phyloP scores from a whole-genome alignment of 2,113 vertebrate genomes.

The Tyrannus savana region DNA sequence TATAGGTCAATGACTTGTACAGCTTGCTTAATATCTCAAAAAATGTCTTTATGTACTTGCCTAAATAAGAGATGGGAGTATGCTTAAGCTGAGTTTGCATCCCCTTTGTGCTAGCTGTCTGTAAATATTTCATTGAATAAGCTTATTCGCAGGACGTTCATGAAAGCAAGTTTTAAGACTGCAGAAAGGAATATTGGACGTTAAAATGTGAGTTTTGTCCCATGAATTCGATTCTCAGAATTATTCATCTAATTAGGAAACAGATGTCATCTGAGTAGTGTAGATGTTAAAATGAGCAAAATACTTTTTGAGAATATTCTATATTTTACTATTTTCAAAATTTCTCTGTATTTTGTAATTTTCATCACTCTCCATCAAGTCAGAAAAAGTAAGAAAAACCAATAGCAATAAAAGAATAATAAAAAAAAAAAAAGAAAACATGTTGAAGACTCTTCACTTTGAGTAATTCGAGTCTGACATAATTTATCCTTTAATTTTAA shows the following conservation, averaged over 20 bases:
- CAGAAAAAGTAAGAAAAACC: not conserved
- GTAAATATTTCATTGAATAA: constrained; percentile 19
- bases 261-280: not conserved
- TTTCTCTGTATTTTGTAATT: not conserved
- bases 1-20: constrained; percentile 9
- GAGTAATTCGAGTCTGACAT: not conserved
- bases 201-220: not conserved
- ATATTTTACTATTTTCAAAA: not conserved
- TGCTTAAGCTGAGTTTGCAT: constrained; percentile 42
- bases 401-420: not conserved
- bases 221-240: not conserved
- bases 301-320: not conserved
- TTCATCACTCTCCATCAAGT: not conserved
- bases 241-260: not conserved
- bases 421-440: not conserved
- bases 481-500: not conserved
- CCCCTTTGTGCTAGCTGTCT: not conserved
- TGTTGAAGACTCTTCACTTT: not conserved
- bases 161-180: not conserved
- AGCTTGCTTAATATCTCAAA: not conserved
- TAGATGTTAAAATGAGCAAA: not conserved
- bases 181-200: not conserved
- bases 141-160: not conserved
- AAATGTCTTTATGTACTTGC: not conserved
- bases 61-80: not conserved